Percentiles rank a stretch among this genome's conserved stretches.
phyloP scores from a whole-genome alignment of 2,113 vertebrate species.

The Chionodraco myersi region DNA sequence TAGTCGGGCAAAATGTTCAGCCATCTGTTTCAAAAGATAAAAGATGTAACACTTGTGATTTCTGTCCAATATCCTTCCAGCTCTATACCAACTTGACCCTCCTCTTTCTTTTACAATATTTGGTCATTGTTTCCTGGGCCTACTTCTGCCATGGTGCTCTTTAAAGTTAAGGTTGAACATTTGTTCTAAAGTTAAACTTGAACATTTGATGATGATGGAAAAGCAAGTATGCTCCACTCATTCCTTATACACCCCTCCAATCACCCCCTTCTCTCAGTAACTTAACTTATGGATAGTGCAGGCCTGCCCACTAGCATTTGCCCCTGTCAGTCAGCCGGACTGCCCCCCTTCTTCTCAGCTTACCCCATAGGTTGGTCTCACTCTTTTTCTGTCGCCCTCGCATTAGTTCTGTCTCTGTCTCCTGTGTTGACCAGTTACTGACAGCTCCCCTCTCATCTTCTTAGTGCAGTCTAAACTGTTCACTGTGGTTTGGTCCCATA shows the following conservation, averaged over 20 bases:
- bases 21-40: background rate
- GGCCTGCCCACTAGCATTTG: conserved; percentile 79
- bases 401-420: conserved; percentile 80
- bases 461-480: conserved; percentile 66
- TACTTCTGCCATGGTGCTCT: conserved; percentile 41
- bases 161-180: conserved; percentile 70
- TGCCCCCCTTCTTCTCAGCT: conserved; percentile 81
- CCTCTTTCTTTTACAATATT: conserved; percentile 54
- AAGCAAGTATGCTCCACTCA: conserved; percentile 51
- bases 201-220: conserved; percentile 75
- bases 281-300: conserved; percentile 76
- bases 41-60: background rate
- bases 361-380: conserved; percentile 81
- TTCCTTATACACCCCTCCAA: conserved; percentile 47
- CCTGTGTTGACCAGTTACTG: conserved; percentile 72
- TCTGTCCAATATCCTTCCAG: background rate
- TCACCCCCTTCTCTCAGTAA: conserved; percentile 39
- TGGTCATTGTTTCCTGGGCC: conserved; percentile 54
- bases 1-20: background rate
- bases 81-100: conserved; percentile 8
- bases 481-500: conserved; percentile 38
- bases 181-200: conserved; percentile 79
- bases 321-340: conserved; percentile 83
- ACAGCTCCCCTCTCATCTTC: conserved; percentile 65
- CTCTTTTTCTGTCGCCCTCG: conserved; percentile 80